These are phyloP conservation scores for Tangara arthus DNA, from an alignment of 2,797 vertebrate species.

Conservation along the genomic window DNA sequence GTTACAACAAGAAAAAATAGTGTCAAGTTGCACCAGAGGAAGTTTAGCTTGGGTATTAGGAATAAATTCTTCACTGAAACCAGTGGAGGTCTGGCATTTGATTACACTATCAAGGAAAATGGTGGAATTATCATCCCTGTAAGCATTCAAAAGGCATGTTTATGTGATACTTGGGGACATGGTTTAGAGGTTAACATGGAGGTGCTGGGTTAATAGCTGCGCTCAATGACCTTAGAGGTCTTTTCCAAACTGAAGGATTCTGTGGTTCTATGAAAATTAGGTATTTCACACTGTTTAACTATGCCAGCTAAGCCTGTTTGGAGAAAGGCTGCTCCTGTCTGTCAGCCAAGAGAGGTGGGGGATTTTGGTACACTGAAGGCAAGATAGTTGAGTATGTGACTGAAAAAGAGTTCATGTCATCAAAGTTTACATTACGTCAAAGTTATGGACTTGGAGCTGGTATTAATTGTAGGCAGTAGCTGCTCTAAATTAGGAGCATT, in stretches of 20 bases:
- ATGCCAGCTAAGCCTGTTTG: neutral
- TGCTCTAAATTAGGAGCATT: neutral
- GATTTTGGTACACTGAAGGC: neutral
- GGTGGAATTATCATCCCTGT: neutral
- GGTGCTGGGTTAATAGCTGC: neutral
- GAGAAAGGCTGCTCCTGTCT: neutral
- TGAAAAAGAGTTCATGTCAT: neutral
- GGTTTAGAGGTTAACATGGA: neutral
- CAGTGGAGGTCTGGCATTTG: fast-evolving
- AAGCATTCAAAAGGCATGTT: neutral
- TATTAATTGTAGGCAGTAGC: neutral
- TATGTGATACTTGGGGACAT: neutral
- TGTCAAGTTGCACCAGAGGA: fast-evolving
- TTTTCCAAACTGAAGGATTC: neutral
- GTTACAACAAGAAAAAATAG: fast-evolving
- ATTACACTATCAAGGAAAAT: neutral
- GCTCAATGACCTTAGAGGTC: neutral
- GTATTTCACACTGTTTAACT: neutral
- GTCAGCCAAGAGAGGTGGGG: neutral
- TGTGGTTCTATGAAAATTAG: neutral
- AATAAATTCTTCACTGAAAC: neutral
- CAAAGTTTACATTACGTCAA: neutral
- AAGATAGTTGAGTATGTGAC: neutral
- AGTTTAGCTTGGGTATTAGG: neutral
- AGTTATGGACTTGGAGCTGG: neutral